A percentile compares a stretch with the other conserved stretches of the same genome.
Conservation (phyloP, 2,797 vertebrate genomes). For the Dicrostonyx torquatus region DNA sequence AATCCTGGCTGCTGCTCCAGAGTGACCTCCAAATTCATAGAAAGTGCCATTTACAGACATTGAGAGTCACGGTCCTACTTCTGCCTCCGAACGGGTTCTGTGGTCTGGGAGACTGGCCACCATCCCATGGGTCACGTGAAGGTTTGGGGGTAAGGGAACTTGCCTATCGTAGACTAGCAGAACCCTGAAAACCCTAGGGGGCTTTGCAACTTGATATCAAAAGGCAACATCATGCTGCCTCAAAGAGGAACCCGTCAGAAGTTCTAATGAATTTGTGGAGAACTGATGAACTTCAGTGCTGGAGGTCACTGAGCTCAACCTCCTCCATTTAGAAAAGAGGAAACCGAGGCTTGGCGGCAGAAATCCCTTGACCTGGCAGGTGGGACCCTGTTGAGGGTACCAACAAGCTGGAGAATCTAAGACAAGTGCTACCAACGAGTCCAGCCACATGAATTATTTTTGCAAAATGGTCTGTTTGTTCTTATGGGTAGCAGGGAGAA, state of each 20-base stretch:
- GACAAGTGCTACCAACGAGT: neutral
- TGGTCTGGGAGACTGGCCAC: neutral
- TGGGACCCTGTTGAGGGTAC: neutral
- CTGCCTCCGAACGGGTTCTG: neutral
- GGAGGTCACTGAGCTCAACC: neutral
- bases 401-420: neutral
- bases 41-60: neutral
- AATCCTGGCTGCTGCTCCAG: neutral
- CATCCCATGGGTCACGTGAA: neutral
- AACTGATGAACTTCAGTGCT: neutral
- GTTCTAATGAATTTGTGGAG: neutral
- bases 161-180: neutral
- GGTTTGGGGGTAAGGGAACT: neutral
- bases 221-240: neutral
- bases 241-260: neutral
- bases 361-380: neutral
- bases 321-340: neutral
- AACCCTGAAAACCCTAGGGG: neutral
- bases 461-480: constrained; percentile 71
- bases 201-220: neutral
- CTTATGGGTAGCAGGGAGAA: constrained; percentile 40
- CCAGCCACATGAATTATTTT: constrained; percentile 56
- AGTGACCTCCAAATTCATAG: neutral
- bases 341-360: constrained; percentile 44
- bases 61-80: neutral